These are phyloP conservation scores for Halictus rubicundus DNA, from an alignment of 1,140 invertebrate genomes.

Conservation along the genomic window DNA sequence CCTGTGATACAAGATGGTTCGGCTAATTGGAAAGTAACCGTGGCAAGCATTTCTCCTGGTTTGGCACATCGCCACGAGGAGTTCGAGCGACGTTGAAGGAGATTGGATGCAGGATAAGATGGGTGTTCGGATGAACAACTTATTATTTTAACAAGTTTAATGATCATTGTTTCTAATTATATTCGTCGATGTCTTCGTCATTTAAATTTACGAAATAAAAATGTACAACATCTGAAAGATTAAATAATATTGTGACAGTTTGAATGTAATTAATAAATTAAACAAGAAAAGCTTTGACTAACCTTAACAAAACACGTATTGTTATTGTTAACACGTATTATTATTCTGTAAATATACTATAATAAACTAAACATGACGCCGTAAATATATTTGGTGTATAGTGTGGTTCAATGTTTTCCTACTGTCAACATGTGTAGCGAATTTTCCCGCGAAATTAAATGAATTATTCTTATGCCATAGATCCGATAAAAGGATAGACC, in stretches of 20 bases:
- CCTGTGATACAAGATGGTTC: constrained; percentile 74
- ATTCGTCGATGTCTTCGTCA: not conserved
- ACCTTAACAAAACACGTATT: no score
- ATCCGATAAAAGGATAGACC: no score
- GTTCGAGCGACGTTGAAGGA: constrained; percentile 68
- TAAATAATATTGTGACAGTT: not conserved
- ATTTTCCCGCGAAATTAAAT: no score
- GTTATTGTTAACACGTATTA: no score
- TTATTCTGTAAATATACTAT: no score
- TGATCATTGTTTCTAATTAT: constrained; percentile 70
- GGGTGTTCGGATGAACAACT: constrained; percentile 76
- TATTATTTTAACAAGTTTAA: constrained; percentile 74
- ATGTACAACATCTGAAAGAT: not conserved
- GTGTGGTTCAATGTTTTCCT: no score
- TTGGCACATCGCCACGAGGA: constrained; percentile 75
- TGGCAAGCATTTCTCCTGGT: constrained; percentile 73
- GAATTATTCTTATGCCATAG: no score
- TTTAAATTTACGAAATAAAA: no score
- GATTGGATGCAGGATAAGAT: constrained; percentile 72
- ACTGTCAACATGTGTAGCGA: no score
- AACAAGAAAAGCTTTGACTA: no score
- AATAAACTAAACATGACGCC: no score
- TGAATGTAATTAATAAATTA: not conserved
- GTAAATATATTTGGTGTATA: no score
- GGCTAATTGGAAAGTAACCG: constrained; percentile 72